Conservation (phyloP, 2,797 vertebrate genomes). For the Borostomias antarcticus region DNA sequence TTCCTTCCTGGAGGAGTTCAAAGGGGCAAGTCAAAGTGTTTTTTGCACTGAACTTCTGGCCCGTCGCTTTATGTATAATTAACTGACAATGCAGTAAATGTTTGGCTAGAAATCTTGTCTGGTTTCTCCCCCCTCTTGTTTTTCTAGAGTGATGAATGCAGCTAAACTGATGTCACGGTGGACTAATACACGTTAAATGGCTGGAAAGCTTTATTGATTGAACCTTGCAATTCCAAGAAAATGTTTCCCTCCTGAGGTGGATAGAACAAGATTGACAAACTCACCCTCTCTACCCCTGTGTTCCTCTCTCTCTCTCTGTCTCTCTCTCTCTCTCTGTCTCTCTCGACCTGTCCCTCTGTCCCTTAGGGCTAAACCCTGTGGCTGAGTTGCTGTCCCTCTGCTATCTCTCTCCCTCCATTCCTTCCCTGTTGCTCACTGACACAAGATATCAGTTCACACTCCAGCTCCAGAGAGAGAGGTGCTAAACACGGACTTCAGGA, state of each 20-base stretch:
- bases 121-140: background rate
- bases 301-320: slow-evolving; percentile 53
- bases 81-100: slow-evolving; percentile 52
- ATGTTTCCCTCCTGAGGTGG: slow-evolving; percentile 65
- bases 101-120: slow-evolving; percentile 43
- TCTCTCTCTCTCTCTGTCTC: slow-evolving; percentile 13
- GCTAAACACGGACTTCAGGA: slow-evolving; percentile 91
- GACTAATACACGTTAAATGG: slow-evolving; percentile 40
- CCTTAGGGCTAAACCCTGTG: slow-evolving; percentile 46
- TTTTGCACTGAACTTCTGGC: slow-evolving; percentile 50
- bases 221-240: slow-evolving; percentile 56
- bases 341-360: slow-evolving; percentile 47
- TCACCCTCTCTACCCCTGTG: slow-evolving; percentile 51
- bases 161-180: slow-evolving; percentile 49
- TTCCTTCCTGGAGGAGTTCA: slow-evolving; percentile 62
- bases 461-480: slow-evolving; percentile 85
- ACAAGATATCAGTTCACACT: slow-evolving; percentile 92
- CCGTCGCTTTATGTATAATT: slow-evolving; percentile 53
- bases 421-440: slow-evolving; percentile 83
- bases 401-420: slow-evolving; percentile 59
- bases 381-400: slow-evolving; percentile 43
- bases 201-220: slow-evolving; percentile 57
- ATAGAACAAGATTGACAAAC: slow-evolving; percentile 61
- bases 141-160: slow-evolving; percentile 25
- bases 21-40: slow-evolving; percentile 66